These are phyloP conservation scores for Euwallacea similis DNA, from an alignment of 1,140 invertebrate genomes.

Conservation along the genomic window DNA sequence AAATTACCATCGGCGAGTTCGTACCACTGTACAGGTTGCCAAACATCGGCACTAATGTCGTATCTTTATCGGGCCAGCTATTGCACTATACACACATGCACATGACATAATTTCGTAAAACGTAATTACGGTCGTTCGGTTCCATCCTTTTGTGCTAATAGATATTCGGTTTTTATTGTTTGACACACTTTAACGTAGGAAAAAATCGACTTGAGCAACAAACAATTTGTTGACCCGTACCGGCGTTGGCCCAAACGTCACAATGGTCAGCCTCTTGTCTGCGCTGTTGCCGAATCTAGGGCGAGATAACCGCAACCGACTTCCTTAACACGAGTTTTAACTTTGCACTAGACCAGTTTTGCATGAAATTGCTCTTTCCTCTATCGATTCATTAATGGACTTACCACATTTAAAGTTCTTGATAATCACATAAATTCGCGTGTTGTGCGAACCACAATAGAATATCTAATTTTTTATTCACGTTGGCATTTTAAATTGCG, in stretches of 20 bases:
- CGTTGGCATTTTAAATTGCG: too few relatives aligned
- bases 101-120: slow-evolving; percentile 34
- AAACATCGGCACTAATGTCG: slow-evolving; percentile 22
- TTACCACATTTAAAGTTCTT: too few relatives aligned
- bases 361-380: too few relatives aligned
- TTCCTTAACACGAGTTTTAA: slow-evolving; percentile 1
- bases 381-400: too few relatives aligned
- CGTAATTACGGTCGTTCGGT: slow-evolving; percentile 29
- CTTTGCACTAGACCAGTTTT: background rate
- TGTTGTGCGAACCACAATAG: too few relatives aligned
- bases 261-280: background rate
- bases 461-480: too few relatives aligned
- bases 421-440: too few relatives aligned
- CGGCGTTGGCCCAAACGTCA: background rate
- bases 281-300: background rate
- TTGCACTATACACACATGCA: slow-evolving; percentile 26
- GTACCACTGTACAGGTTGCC: slow-evolving; percentile 11
- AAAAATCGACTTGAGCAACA: slow-evolving; percentile 9
- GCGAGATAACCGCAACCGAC: background rate
- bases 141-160: slow-evolving; percentile 36
- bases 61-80: slow-evolving; percentile 27
- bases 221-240: background rate
- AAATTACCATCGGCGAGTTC: too few relatives aligned
- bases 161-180: slow-evolving; percentile 32
- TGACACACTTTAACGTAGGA: slow-evolving; percentile 25